Percentiles rank a stretch among this genome's conserved stretches.
Conservation (phyloP, 2,797 vertebrate species). For the Toxotes lorentzi region DNA sequence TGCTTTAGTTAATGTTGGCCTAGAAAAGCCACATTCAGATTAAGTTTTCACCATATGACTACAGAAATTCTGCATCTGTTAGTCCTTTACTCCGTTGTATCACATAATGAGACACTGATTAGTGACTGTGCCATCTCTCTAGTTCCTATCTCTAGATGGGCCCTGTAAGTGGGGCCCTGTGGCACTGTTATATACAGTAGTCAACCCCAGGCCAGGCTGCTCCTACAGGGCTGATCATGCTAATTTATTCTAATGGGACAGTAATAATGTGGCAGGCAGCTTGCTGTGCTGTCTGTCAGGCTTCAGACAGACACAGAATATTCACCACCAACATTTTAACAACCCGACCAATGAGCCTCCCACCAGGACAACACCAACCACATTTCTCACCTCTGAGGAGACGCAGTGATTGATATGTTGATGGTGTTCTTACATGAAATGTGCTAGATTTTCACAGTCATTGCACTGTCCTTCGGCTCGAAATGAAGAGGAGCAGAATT, state of each 20-base stretch:
- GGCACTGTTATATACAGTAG: conserved; percentile 49
- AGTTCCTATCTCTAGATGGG: conserved; percentile 45
- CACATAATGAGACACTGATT: conserved; percentile 72
- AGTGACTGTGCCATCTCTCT: conserved; percentile 45
- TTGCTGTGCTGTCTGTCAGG: conserved; percentile 70
- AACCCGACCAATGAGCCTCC: conserved; percentile 57
- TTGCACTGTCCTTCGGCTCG: conserved; percentile 13
- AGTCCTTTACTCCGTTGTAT: conserved; percentile 33
- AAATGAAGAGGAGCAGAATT: conserved; percentile 5
- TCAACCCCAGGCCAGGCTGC: conserved; percentile 47
- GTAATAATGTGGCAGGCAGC: conserved; percentile 76
- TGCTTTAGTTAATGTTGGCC: conserved; percentile 42
- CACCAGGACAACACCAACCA: conserved; percentile 22
- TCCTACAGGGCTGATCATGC: conserved; percentile 61
- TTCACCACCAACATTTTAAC: conserved; percentile 74
- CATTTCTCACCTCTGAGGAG: conserved; percentile 34
- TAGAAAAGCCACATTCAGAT: conserved; percentile 46
- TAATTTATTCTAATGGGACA: conserved; percentile 80
- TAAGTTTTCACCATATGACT: conserved; percentile 28
- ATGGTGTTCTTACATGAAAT: conserved; percentile 29
- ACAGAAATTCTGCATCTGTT: conserved; percentile 45
- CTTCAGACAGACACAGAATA: conserved; percentile 67
- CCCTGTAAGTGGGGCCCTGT: conserved; percentile 49
- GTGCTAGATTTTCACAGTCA: neutral
- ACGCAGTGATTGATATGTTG: conserved; percentile 16